Percentiles rank a stretch among this genome's conserved stretches.
Evolutionary conservation across 2,888 invertebrate genomes (phyloP).

Genomic region (Drosophila recens): DNA sequence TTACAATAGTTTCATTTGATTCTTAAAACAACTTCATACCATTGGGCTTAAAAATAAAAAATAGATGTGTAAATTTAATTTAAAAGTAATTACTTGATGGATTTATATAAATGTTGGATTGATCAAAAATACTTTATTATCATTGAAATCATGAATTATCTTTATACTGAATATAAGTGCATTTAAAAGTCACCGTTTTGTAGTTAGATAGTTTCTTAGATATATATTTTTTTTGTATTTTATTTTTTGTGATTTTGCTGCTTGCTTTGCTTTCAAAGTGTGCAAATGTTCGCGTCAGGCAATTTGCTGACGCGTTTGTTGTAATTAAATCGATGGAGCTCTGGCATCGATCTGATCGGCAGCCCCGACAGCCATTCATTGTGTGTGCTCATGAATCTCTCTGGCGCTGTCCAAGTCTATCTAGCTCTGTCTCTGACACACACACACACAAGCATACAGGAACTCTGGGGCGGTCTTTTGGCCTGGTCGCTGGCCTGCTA

Average conservation of each 20-base stretch:
- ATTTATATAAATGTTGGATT: too few relatives aligned
- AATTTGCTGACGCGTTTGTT: slow-evolving; percentile 82
- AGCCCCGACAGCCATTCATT: slow-evolving; percentile 69
- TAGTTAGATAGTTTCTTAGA: neutral
- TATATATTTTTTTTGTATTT: slow-evolving; percentile 29
- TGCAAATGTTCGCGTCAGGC: slow-evolving; percentile 83
- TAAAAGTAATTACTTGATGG: too few relatives aligned
- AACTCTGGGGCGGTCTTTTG: slow-evolving; percentile 75
- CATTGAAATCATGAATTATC: too few relatives aligned
- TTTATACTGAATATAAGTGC: slow-evolving; percentile 1
- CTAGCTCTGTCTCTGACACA: slow-evolving; percentile 35
- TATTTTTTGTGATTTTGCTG: slow-evolving; percentile 45
- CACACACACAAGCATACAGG: slow-evolving; percentile 7
- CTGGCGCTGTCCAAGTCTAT: slow-evolving; percentile 72
- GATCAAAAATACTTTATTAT: too few relatives aligned
- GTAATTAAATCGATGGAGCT: slow-evolving; percentile 79
- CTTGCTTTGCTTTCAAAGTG: slow-evolving; percentile 74
- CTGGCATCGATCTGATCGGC: slow-evolving; percentile 75
- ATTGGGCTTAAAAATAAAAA: too few relatives aligned
- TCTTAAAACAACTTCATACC: too few relatives aligned
- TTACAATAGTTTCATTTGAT: too few relatives aligned
- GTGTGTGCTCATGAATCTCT: slow-evolving; percentile 76
- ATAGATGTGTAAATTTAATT: neutral
- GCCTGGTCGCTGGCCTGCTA: slow-evolving; percentile 63
- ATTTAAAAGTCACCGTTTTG: neutral